Percentiles rank a stretch among this genome's conserved stretches.
These are phyloP conservation scores for Leptoclinus maculatus DNA, from an alignment of 2,797 vertebrate species.

Conservation along the genomic window DNA sequence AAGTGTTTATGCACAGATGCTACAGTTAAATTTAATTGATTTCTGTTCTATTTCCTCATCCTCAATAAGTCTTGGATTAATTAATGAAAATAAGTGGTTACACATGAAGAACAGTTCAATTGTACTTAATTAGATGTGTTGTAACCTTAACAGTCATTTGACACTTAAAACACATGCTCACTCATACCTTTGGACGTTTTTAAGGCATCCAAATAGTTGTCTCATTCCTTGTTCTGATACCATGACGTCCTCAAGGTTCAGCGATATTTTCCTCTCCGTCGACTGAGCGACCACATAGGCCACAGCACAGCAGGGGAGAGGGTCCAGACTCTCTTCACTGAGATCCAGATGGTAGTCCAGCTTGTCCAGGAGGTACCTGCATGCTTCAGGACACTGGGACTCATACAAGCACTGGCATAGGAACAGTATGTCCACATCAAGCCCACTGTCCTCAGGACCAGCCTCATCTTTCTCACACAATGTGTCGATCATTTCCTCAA, in stretches of 20 bases:
- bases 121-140: too few species aligned
- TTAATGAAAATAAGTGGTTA: not conserved
- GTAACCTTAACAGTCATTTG: not conserved
- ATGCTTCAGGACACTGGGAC: constrained; percentile 27
- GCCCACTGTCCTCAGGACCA: too few species aligned
- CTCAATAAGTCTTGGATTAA: not conserved
- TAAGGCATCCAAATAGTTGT: constrained; percentile 31
- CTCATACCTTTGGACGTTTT: constrained; percentile 36
- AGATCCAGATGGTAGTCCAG: constrained; percentile 34
- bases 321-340: constrained; percentile 12
- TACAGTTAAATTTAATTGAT: too few species aligned
- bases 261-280: constrained; percentile 6
- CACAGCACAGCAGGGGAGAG: constrained; percentile 42
- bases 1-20: not conserved
- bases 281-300: constrained; percentile 46
- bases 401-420: too few species aligned
- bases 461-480: not conserved
- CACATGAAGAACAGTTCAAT: not conserved
- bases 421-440: constrained; percentile 2
- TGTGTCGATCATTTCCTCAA: constrained; percentile 17
- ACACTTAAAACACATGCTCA: not conserved
- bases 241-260: constrained; percentile 38
- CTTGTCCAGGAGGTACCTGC: constrained; percentile 22
- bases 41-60: not conserved
- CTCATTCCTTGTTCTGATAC: constrained; percentile 48